Evolutionary conservation across 1,140 invertebrate species (phyloP).

Genomic region (Pinna nobilis): DNA sequence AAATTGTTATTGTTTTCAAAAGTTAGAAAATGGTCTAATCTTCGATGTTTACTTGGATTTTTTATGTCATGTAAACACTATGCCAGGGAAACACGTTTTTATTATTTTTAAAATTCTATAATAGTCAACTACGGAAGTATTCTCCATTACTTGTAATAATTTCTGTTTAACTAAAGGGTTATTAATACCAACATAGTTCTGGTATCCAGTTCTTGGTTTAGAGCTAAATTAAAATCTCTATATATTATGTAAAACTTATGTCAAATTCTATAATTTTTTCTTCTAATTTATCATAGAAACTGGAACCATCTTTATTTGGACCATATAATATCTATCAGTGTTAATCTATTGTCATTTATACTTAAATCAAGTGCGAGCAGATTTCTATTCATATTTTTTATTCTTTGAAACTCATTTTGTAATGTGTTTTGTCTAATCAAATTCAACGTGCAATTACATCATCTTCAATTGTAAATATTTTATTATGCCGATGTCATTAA

Average conservation of each 20-base stretch:
- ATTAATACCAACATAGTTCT: conserved; percentile 26
- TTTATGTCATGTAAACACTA: conserved; percentile 13
- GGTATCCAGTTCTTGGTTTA: conserved; percentile 13
- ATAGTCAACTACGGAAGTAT: conserved; percentile 9
- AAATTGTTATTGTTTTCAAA: neutral
- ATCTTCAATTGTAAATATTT: too few relatives aligned
- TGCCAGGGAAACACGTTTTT: neutral
- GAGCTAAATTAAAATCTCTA: conserved; percentile 10
- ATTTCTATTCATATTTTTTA: conserved; percentile 23
- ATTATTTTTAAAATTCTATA: conserved; percentile 8
- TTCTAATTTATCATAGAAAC: neutral
- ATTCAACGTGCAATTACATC: too few relatives aligned
- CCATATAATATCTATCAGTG: conserved; percentile 28
- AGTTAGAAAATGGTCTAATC: conserved; percentile 14
- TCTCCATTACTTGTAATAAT: conserved; percentile 20
- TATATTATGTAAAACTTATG: conserved; percentile 12
- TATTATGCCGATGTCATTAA: too few relatives aligned
- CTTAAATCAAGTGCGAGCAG: conserved; percentile 23
- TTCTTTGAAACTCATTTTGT: too few relatives aligned
- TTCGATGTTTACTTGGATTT: neutral
- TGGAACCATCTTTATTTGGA: conserved; percentile 25
- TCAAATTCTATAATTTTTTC: conserved; percentile 10
- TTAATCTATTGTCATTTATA: conserved; percentile 7
- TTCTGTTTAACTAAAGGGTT: conserved; percentile 22
- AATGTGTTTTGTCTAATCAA: too few relatives aligned